Conservation (phyloP, 2,888 invertebrate genomes). For the Seira ritae region DNA sequence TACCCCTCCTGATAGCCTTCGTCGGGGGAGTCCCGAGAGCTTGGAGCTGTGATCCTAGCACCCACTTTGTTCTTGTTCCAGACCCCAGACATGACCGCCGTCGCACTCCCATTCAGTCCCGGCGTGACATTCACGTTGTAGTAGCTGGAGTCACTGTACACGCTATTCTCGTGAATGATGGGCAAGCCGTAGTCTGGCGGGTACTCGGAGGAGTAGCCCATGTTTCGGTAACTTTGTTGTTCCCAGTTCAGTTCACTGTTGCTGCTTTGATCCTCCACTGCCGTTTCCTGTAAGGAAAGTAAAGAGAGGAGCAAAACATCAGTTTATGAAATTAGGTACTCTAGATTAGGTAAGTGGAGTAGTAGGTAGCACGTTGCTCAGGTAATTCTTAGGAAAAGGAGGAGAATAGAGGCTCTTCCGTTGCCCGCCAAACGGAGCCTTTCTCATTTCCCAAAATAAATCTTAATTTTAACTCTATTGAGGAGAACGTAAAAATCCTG, state of each 20-base stretch:
- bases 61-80: constrained; percentile 86
- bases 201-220: constrained; percentile 78
- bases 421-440: constrained; percentile 26
- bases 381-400: no score
- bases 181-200: constrained; percentile 88
- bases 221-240: constrained; percentile 73
- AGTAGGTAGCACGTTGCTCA: no score
- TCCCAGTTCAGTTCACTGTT: constrained; percentile 74
- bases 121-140: constrained; percentile 64
- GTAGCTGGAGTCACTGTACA: constrained; percentile 72
- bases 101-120: constrained; percentile 57
- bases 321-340: no score
- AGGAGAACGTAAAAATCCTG: constrained; percentile 58
- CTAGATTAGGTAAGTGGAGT: no score
- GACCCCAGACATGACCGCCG: constrained; percentile 85
- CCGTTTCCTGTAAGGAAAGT: constrained; percentile 60
- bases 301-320: neutral
- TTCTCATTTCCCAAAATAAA: constrained; percentile 62
- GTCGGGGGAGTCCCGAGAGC: constrained; percentile 87
- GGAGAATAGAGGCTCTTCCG: neutral
- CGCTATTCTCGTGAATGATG: constrained; percentile 76
- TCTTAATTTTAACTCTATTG: constrained; percentile 65
- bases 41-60: constrained; percentile 72
- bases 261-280: constrained; percentile 73
- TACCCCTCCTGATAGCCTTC: constrained; percentile 93